A percentile compares a stretch with the other conserved stretches of the same genome.
Conservation (phyloP, 2,113 vertebrate species). For the Tinamus guttatus region DNA sequence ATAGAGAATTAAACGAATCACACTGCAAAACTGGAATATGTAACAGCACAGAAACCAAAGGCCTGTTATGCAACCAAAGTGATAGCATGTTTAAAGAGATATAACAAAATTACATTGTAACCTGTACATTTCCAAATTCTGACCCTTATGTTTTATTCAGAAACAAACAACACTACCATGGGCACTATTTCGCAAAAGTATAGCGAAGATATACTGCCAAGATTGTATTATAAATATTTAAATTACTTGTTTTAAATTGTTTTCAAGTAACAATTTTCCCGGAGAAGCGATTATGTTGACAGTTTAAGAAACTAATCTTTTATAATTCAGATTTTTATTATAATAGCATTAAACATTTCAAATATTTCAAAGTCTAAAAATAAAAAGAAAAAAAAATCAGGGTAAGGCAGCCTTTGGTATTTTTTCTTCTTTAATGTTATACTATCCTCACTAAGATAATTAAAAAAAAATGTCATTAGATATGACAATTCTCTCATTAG, state of each 20-base stretch:
- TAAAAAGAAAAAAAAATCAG: not conserved
- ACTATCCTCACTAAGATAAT: not conserved
- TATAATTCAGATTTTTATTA: not conserved
- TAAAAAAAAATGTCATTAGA: not conserved
- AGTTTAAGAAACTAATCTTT: slow-evolving; percentile 35
- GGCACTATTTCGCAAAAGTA: not conserved
- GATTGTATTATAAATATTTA: not conserved
- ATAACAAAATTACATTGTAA: not conserved
- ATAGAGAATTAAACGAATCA: not conserved
- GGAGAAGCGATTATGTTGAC: not conserved
- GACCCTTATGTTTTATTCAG: not conserved
- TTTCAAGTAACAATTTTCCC: not conserved
- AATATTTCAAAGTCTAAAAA: not conserved
- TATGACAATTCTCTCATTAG: not conserved
- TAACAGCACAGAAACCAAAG: not conserved
- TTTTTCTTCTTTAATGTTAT: not conserved
- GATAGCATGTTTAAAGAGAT: not conserved
- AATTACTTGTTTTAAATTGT: not conserved
- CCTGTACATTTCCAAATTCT: not conserved
- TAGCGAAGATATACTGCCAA: too few species aligned
- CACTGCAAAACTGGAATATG: not conserved
- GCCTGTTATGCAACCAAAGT: not conserved
- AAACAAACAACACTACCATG: not conserved
- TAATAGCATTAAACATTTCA: not conserved
- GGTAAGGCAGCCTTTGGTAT: not conserved